Evolutionary conservation across 2,888 invertebrate genomes (phyloP).

Genomic region (Eupithecia vulgata): DNA sequence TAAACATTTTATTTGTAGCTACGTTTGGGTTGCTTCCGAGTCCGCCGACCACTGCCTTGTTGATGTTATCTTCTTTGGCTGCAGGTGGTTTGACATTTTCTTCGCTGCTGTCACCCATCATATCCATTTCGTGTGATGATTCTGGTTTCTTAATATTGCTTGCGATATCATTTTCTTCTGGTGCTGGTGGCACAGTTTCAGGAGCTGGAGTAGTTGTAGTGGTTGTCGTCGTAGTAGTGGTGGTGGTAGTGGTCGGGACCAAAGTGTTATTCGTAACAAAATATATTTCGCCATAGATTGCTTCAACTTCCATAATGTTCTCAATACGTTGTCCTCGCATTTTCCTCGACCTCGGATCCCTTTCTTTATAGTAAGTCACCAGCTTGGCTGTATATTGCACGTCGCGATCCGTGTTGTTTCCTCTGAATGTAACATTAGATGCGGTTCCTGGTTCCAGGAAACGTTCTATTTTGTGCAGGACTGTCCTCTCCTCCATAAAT

Average conservation of each 20-base stretch:
- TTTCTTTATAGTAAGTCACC: slow-evolving; percentile 87
- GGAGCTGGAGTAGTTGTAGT: slow-evolving; percentile 82
- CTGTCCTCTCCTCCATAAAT: slow-evolving; percentile 81
- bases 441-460: slow-evolving; percentile 90
- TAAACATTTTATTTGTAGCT: slow-evolving; percentile 54
- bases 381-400: slow-evolving; percentile 89
- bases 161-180: slow-evolving; percentile 73
- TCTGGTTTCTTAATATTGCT: slow-evolving; percentile 63
- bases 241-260: slow-evolving; percentile 90
- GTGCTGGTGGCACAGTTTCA: slow-evolving; percentile 79
- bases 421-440: slow-evolving; percentile 91
- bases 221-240: slow-evolving; percentile 86
- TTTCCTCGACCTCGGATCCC: slow-evolving; percentile 81
- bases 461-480: slow-evolving; percentile 85
- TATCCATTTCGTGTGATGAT: slow-evolving; percentile 59
- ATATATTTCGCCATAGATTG: slow-evolving; percentile 90
- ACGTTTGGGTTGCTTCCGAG: slow-evolving; percentile 68
- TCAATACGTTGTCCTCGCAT: slow-evolving; percentile 87
- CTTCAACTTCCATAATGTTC: slow-evolving; percentile 87
- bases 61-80: slow-evolving; percentile 69
- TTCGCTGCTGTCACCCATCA: slow-evolving; percentile 68
- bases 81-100: slow-evolving; percentile 58
- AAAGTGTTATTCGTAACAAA: slow-evolving; percentile 89
- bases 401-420: slow-evolving; percentile 89
- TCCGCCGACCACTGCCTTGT: slow-evolving; percentile 68